phyloP scores from a whole-genome alignment of 2,888 invertebrate genomes.

The Drosophila histrio region DNA sequence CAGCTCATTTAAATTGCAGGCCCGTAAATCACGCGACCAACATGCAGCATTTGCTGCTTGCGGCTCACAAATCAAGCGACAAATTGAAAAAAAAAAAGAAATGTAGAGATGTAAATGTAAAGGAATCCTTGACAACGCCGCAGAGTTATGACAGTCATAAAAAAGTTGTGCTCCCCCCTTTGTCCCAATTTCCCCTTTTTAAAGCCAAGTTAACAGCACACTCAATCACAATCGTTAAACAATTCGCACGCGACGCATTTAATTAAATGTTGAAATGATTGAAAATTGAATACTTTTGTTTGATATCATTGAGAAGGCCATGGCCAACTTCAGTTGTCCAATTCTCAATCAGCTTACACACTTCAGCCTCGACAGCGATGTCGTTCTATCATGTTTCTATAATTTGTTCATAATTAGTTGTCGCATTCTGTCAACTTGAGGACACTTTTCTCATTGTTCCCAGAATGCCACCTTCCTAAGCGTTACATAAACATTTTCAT shows the following conservation, averaged over 20 bases:
- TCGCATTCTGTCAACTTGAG: slow-evolving; percentile 16
- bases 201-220: slow-evolving; percentile 16
- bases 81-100: slow-evolving; percentile 35
- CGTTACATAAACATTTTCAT: slow-evolving; percentile 57
- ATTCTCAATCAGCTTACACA: slow-evolving; percentile 27
- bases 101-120: slow-evolving; percentile 1
- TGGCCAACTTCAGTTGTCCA: neutral
- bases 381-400: slow-evolving; percentile 18
- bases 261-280: slow-evolving; percentile 29
- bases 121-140: slow-evolving; percentile 34
- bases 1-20: slow-evolving; percentile 68
- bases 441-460: neutral
- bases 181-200: neutral
- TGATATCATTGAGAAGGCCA: neutral
- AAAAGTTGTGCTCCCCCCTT: slow-evolving; percentile 1
- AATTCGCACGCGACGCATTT: slow-evolving; percentile 16
- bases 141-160: slow-evolving; percentile 44
- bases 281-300: slow-evolving; percentile 8
- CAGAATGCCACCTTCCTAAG: slow-evolving; percentile 4
- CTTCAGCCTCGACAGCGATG: slow-evolving; percentile 2
- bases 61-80: slow-evolving; percentile 56
- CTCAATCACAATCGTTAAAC: slow-evolving; percentile 14
- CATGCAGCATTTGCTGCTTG: slow-evolving; percentile 46
- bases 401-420: slow-evolving; percentile 50
- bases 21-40: slow-evolving; percentile 51